Evolutionary conservation across 2,888 invertebrate genomes (phyloP), one percentile per base, ranked within the genome.

Genomic region (Thumatha senex): DNA sequence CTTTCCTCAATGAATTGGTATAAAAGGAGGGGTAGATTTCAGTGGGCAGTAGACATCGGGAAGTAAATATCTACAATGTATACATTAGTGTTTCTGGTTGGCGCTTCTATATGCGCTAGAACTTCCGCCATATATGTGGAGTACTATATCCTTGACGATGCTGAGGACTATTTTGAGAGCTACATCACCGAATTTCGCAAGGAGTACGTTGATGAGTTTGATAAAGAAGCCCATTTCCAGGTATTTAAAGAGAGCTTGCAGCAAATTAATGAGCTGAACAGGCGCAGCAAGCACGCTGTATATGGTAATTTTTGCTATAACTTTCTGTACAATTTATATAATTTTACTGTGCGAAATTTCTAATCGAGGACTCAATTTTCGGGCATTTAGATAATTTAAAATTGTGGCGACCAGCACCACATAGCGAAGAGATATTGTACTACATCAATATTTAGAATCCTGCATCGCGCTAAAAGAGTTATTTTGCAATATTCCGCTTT

Each of bases 221-320:
- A 66, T 33, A 67, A 55, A n/a, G 44, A 40, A 40, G 1, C 8
- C 2, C 56, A 61, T 7, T 57, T 59, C 18, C 10, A 46, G 33
- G 57, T 54, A 36, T 66, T 66, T 30, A 61, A 56, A 50, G 14
- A 39, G 2, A 54, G 48, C 12, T 45, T 66, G 30, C 7, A 33
- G 7, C 11, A 14, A 1, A 18, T 49, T 0, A 61, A 56, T 7
- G 29, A 8, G 0, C 7, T 45, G 46, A 61, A 67, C 29, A 9
- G 29, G 1, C 14, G 44, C 0, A 46, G 38, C 12, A 3, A 52
- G 1, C 7, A 43, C 3, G 38, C 54, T 15, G 51, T 49, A 2
- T 57, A 18, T 8, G 61, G 66, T 66, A 58, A 42, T 4, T 13
- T 40, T 40, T 2, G 18, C 2, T 5, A 24, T 24, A 4, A 4